phyloP scores from a whole-genome alignment of 35 echinoderm and acorn worm genomes.

The Diadema setosum region DNA sequence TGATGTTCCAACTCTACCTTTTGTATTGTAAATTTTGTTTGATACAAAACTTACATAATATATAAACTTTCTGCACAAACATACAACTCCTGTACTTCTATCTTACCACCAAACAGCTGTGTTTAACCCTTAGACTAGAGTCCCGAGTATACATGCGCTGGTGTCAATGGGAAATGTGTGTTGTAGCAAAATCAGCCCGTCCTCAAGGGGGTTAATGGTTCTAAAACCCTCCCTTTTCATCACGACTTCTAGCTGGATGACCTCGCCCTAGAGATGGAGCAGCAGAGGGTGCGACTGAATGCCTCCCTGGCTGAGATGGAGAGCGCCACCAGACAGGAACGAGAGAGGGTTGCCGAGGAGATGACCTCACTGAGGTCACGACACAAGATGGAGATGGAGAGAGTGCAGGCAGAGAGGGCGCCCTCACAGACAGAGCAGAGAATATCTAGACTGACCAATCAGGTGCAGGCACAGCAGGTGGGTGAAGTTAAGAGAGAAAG shows the following conservation, averaged over 20 bases:
- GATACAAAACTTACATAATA: too few species aligned
- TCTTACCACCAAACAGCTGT: too few species aligned
- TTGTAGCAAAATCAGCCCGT: too few species aligned
- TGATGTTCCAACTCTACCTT: too few species aligned
- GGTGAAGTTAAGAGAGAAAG: too few species aligned
- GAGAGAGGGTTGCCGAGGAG: conserved; percentile 62
- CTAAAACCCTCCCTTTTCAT: not conserved
- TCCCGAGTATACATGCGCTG: too few species aligned
- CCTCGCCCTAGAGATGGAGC: conserved; percentile 76
- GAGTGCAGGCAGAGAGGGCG: conserved; percentile 53
- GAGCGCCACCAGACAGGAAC: conserved; percentile 36
- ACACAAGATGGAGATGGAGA: conserved; percentile 74
- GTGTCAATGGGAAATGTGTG: too few species aligned
- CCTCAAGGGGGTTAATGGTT: too few species aligned
- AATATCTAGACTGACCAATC: conserved; percentile 38
- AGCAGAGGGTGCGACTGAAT: conserved; percentile 66
- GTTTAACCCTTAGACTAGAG: too few species aligned
- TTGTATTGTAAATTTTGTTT: too few species aligned
- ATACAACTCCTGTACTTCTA: too few species aligned
- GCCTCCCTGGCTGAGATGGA: conserved; percentile 73
- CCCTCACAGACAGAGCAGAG: conserved; percentile 39
- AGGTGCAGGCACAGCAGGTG: conserved; percentile 83
- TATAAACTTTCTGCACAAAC: too few species aligned
- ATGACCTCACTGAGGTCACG: not conserved
- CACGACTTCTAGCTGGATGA: conserved; percentile 45